Evolutionary conservation across 2,888 invertebrate genomes (phyloP).

Genomic region (Tromatobia lineatoria): DNA sequence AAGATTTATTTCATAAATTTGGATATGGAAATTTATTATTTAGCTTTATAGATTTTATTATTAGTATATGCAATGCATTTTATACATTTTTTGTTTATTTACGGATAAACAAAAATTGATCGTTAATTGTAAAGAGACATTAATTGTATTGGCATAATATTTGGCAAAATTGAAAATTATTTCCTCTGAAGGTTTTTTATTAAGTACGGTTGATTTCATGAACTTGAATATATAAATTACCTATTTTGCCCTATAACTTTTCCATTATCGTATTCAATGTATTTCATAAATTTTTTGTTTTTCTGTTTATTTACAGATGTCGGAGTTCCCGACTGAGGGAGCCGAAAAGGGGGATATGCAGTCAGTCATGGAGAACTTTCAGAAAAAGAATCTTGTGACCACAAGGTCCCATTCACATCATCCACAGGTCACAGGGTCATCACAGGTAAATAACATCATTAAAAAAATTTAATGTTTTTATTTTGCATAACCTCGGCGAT

Average conservation of each 20-base stretch:
- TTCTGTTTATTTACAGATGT: conserved; percentile 82
- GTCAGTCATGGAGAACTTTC: conserved; percentile 91
- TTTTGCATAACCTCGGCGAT: no score
- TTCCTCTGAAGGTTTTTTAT: background rate
- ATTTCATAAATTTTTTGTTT: conserved; percentile 1
- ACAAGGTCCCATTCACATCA: conserved; percentile 80
- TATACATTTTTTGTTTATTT: conserved; percentile 57
- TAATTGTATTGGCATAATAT: background rate
- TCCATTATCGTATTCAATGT: background rate
- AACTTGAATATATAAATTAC: background rate
- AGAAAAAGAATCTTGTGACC: conserved; percentile 87
- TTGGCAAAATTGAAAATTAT: background rate
- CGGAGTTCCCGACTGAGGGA: conserved; percentile 88
- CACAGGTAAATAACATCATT: conserved; percentile 86
- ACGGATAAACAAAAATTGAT: conserved; percentile 83
- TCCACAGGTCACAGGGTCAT: conserved; percentile 87
- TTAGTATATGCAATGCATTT: no score
- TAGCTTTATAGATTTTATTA: background rate
- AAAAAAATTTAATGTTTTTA: no score
- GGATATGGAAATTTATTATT: background rate
- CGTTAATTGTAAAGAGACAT: background rate
- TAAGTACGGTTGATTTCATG: background rate
- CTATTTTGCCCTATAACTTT: background rate
- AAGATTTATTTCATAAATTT: background rate
- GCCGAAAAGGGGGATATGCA: conserved; percentile 88